A percentile compares a stretch with the other conserved stretches of the same genome.
Conservation (phyloP, 2,888 invertebrate genomes). For the Drosophila affinis region DNA sequence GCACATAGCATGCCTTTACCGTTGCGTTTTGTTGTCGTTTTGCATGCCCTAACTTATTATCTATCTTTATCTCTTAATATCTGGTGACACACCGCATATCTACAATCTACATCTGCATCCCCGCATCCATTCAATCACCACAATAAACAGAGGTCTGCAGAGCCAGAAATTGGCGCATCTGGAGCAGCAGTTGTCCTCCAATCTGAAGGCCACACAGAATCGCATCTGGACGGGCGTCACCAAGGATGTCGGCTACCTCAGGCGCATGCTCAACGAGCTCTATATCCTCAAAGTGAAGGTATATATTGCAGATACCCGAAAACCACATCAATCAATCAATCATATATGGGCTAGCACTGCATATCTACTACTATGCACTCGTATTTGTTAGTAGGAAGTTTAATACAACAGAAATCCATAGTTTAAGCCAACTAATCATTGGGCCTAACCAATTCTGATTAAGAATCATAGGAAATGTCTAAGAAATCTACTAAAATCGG, state of each 20-base stretch:
- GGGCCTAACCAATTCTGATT: not conserved
- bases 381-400: too few relatives aligned
- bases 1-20: slow-evolving; percentile 36
- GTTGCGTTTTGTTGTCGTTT: slow-evolving; percentile 19
- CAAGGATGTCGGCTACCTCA: slow-evolving; percentile 89
- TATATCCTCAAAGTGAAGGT: slow-evolving; percentile 93
- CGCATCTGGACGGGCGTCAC: slow-evolving; percentile 91
- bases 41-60: slow-evolving; percentile 36
- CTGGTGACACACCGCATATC: not conserved
- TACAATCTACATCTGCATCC: slow-evolving; percentile 14
- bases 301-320: slow-evolving; percentile 44
- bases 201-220: slow-evolving; percentile 91
- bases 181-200: slow-evolving; percentile 90
- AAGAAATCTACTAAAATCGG: not conserved
- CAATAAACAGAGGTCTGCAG: slow-evolving; percentile 83
- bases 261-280: slow-evolving; percentile 91
- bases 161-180: slow-evolving; percentile 90
- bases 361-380: too few relatives aligned
- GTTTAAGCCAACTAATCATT: not conserved
- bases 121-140: not conserved
- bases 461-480: too few relatives aligned
- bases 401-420: too few relatives aligned
- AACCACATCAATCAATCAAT: not conserved
- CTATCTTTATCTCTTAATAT: slow-evolving; percentile 4
- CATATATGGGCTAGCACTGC: slow-evolving; percentile 23